These are phyloP conservation scores for Hipparchia sbordonii DNA, from an alignment of 2,888 invertebrate species.

Conservation along the genomic window DNA sequence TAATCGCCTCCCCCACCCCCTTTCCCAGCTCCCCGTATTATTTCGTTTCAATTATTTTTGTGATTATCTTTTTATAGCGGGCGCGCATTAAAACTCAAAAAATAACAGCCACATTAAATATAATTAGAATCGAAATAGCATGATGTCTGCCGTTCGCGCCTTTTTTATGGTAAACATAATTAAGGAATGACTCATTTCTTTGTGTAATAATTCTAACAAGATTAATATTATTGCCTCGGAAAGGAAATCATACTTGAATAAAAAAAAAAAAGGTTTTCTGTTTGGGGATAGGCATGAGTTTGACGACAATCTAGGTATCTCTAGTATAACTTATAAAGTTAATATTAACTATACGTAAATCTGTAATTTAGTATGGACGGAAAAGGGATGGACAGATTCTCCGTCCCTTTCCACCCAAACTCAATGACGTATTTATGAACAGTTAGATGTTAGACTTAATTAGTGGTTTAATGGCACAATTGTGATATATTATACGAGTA, in stretches of 20 bases:
- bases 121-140: constrained; percentile 80
- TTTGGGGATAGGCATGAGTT: too few species aligned
- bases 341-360: too few species aligned
- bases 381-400: too few species aligned
- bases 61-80: constrained; percentile 82
- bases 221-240: constrained; percentile 18
- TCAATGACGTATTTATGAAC: too few species aligned
- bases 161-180: constrained; percentile 47
- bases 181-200: constrained; percentile 35
- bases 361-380: too few species aligned
- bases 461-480: too few species aligned
- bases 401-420: too few species aligned
- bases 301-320: too few species aligned
- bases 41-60: constrained; percentile 83
- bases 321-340: too few species aligned
- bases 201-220: constrained; percentile 31
- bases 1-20: constrained; percentile 69
- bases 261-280: not conserved
- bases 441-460: too few species aligned
- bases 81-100: constrained; percentile 80
- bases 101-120: constrained; percentile 79
- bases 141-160: constrained; percentile 68
- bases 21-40: constrained; percentile 71
- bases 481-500: too few species aligned
- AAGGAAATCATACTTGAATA: not conserved